A percentile compares a stretch with the other conserved stretches of the same genome.
These are phyloP conservation scores for Antrozous pallidus DNA, from an alignment of 2,797 vertebrate species.

Conservation along the genomic window DNA sequence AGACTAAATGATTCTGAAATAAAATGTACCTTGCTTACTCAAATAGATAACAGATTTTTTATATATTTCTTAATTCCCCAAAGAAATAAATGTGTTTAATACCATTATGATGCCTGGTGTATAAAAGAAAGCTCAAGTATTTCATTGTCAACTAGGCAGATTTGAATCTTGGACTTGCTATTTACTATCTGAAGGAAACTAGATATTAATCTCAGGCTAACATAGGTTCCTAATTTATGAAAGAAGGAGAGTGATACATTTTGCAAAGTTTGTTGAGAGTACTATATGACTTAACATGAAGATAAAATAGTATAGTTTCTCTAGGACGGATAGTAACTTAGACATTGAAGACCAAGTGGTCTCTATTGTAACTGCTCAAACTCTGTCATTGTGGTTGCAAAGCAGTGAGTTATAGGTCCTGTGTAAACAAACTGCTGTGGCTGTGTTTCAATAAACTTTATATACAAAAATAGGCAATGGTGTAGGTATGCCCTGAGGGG, in stretches of 20 bases:
- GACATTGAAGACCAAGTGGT: not conserved
- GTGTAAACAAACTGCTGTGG: not conserved
- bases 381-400: not conserved
- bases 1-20: conserved; percentile 2
- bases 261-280: not conserved
- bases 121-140: not conserved
- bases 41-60: not conserved
- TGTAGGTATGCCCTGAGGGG: not conserved
- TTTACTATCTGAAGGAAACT: not conserved
- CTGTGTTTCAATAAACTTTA: not conserved
- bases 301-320: not conserved
- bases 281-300: not conserved
- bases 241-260: not conserved
- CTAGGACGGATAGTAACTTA: not conserved
- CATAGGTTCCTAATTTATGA: not conserved
- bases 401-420: not conserved
- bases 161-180: not conserved
- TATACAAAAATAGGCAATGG: not conserved
- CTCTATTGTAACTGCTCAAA: not conserved
- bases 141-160: not conserved
- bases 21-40: not conserved
- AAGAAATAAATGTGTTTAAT: not conserved
- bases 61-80: not conserved
- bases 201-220: not conserved
- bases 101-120: not conserved